These are phyloP conservation scores for Furnarius figulus DNA, from an alignment of 2,113 vertebrate genomes.

Conservation along the genomic window DNA sequence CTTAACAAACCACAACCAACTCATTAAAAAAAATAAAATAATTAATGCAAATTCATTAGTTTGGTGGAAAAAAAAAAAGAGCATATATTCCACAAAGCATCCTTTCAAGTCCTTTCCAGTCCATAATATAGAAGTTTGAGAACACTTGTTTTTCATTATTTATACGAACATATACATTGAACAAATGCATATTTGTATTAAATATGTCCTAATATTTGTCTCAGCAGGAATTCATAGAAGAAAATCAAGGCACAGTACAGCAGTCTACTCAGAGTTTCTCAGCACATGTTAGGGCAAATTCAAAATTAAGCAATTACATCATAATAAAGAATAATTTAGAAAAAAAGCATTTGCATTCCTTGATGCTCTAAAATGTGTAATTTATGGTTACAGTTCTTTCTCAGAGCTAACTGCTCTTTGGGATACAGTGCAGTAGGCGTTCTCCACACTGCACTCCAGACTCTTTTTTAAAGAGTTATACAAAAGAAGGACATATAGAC, in stretches of 20 bases:
- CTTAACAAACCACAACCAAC: background rate
- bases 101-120: background rate
- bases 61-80: background rate
- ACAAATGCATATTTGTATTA: background rate
- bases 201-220: background rate
- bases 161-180: background rate
- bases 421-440: background rate
- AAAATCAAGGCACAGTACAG: background rate
- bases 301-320: slow-evolving; percentile 10
- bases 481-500: background rate
- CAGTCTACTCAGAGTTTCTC: background rate
- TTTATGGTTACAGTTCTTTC: background rate
- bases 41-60: background rate
- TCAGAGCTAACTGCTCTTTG: background rate
- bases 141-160: background rate
- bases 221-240: background rate
- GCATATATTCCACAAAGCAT: background rate
- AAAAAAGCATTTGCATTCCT: background rate
- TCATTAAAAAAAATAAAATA: background rate
- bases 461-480: background rate
- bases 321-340: background rate
- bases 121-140: background rate
- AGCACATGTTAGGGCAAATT: background rate
- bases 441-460: background rate
- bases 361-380: background rate